phyloP scores from a whole-genome alignment of 1,140 invertebrate species.

The Olivierus martensii region DNA sequence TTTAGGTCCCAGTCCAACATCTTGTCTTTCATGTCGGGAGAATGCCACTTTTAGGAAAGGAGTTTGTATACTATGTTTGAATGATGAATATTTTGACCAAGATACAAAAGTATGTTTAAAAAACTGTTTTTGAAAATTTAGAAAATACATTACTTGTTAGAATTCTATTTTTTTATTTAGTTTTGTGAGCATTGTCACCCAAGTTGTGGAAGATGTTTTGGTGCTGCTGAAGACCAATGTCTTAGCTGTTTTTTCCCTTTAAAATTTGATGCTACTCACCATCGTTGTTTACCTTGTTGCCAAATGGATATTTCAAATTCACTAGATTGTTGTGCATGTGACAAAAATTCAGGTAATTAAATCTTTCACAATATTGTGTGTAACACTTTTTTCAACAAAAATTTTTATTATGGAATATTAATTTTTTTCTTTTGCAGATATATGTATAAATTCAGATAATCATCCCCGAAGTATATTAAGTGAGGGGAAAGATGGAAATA shows the following conservation, averaged over 20 bases:
- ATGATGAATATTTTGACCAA: slow-evolving; percentile 14
- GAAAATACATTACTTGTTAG: neutral
- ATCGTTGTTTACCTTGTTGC: slow-evolving; percentile 18
- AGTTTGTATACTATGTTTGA: slow-evolving; percentile 13
- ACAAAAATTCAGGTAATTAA: slow-evolving; percentile 3
- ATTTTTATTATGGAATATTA: neutral
- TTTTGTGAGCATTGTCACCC: slow-evolving; percentile 17
- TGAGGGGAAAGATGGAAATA: neutral
- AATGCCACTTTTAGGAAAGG: slow-evolving; percentile 9
- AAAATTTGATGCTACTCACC: slow-evolving; percentile 10
- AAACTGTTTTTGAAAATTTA: neutral
- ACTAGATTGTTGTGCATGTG: slow-evolving; percentile 6
- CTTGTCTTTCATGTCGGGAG: slow-evolving; percentile 14
- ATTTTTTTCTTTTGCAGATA: slow-evolving; percentile 3
- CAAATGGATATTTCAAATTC: neutral
- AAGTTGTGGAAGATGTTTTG: slow-evolving; percentile 17
- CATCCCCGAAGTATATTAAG: slow-evolving; percentile 1
- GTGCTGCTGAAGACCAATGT: slow-evolving; percentile 16
- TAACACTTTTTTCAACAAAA: too few species aligned
- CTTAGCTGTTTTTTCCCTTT: slow-evolving; percentile 10
- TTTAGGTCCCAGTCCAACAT: slow-evolving; percentile 6
- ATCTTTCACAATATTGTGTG: too few species aligned
- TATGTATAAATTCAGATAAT: slow-evolving; percentile 5
- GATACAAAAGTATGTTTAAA: slow-evolving; percentile 1
- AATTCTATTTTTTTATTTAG: neutral